phyloP scores from a whole-genome alignment of 2,113 vertebrate genomes.

The Lophotis ruficrista region DNA sequence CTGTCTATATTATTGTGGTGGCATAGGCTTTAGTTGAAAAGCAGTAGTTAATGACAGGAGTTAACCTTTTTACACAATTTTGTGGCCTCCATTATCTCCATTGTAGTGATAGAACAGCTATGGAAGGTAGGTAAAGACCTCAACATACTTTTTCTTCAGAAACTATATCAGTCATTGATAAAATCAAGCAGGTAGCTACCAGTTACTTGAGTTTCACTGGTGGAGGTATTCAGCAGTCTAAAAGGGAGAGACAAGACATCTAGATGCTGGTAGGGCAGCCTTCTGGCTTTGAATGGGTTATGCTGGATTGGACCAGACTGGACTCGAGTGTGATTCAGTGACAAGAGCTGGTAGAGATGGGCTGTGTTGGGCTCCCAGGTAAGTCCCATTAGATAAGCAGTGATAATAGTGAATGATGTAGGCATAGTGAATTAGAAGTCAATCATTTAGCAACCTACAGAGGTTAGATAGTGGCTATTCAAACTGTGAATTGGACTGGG shows the following conservation, averaged over 20 bases:
- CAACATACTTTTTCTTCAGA: not conserved
- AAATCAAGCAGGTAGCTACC: not conserved
- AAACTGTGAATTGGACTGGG: not conserved
- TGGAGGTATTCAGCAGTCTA: not conserved
- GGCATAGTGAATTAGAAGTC: not conserved
- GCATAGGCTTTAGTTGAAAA: not conserved
- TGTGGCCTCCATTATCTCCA: not conserved
- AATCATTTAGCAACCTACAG: not conserved
- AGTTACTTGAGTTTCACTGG: not conserved
- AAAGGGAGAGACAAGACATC: not conserved
- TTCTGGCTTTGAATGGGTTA: not conserved
- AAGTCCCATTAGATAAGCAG: not conserved
- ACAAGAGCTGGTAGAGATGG: not conserved
- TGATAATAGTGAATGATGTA: not conserved
- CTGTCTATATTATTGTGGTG: accelerated
- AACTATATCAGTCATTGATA: not conserved
- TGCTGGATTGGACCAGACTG: not conserved
- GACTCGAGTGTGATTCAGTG: not conserved
- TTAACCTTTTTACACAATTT: not conserved
- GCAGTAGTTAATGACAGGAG: not conserved
- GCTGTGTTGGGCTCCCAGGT: accelerated
- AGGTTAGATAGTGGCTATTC: not conserved
- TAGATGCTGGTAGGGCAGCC: not conserved
- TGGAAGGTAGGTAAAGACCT: not conserved
- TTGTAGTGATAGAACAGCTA: not conserved